These are phyloP conservation scores for Rhabdomys pumilio DNA, from an alignment of 2,797 vertebrate species.

Conservation along the genomic window DNA sequence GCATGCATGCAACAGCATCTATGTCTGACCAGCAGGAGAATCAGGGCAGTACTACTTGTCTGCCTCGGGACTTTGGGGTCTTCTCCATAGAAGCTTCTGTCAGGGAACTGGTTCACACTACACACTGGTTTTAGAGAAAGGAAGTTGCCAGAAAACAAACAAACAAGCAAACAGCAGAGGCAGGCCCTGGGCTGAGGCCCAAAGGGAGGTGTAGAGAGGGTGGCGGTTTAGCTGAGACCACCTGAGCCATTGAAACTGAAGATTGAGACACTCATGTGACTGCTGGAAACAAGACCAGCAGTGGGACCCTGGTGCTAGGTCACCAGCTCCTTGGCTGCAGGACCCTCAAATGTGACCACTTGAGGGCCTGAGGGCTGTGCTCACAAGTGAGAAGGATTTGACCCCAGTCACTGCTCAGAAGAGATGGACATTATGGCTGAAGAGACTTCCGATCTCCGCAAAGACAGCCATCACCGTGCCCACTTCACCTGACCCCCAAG, in stretches of 20 bases:
- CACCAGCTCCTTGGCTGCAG: background rate
- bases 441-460: background rate
- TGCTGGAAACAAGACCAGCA: rapidly evolving
- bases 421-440: too few relatives aligned
- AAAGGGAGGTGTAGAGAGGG: background rate
- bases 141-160: too few relatives aligned
- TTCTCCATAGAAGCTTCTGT: background rate
- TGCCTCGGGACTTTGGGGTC: background rate
- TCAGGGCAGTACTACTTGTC: background rate
- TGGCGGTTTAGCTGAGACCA: background rate
- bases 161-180: background rate
- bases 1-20: background rate
- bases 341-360: rapidly evolving
- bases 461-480: background rate
- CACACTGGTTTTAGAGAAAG: rapidly evolving
- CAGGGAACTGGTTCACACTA: rapidly evolving
- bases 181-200: background rate
- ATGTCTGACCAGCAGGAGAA: rapidly evolving
- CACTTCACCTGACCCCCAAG: background rate
- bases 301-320: rapidly evolving
- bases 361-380: rapidly evolving
- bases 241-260: background rate
- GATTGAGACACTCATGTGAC: rapidly evolving
- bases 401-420: background rate
- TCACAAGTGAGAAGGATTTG: background rate